A percentile compares a stretch with the other conserved stretches of the same genome.
Evolutionary conservation across 2,797 vertebrate genomes (phyloP).

Genomic region (Gobionotothen gibberifrons): DNA sequence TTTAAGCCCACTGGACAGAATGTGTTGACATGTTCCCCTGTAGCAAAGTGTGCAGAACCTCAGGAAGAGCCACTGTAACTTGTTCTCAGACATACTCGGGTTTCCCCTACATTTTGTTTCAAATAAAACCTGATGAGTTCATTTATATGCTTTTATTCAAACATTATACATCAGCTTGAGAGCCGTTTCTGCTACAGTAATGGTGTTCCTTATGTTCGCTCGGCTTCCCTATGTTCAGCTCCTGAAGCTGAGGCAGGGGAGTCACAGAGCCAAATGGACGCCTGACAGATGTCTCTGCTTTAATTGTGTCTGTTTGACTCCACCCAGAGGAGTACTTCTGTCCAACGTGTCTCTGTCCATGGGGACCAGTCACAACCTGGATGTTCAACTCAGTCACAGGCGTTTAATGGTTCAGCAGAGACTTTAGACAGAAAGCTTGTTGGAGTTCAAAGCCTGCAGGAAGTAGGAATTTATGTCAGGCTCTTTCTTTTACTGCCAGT

Average conservation of each 20-base stretch:
- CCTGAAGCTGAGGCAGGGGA: conserved; percentile 40
- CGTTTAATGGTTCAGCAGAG: not conserved
- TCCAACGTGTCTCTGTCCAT: not conserved
- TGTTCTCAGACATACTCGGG: not conserved
- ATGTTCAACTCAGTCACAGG: not conserved
- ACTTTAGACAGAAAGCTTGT: not conserved
- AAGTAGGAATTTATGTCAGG: not conserved
- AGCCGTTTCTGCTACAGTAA: not conserved
- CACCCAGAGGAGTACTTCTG: conserved; percentile 40
- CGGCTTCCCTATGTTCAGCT: conserved; percentile 35
- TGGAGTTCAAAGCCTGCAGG: not conserved
- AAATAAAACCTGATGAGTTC: not conserved
- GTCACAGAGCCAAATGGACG: conserved; percentile 38
- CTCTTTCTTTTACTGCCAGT: not conserved
- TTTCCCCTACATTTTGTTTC: not conserved
- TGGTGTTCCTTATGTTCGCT: conserved; percentile 68
- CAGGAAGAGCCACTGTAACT: not conserved
- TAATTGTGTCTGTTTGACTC: conserved; percentile 53
- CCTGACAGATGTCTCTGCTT: conserved; percentile 60
- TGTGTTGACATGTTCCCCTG: not conserved
- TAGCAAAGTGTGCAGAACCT: not conserved
- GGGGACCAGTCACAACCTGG: not conserved
- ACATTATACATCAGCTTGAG: not conserved
- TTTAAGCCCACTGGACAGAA: no score
- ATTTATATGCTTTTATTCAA: conserved; percentile 5